A percentile compares a stretch with the other conserved stretches of the same genome.
These are phyloP conservation scores for Hydrolagus colliei DNA, from an alignment of 2,797 vertebrate species.

Conservation along the genomic window DNA sequence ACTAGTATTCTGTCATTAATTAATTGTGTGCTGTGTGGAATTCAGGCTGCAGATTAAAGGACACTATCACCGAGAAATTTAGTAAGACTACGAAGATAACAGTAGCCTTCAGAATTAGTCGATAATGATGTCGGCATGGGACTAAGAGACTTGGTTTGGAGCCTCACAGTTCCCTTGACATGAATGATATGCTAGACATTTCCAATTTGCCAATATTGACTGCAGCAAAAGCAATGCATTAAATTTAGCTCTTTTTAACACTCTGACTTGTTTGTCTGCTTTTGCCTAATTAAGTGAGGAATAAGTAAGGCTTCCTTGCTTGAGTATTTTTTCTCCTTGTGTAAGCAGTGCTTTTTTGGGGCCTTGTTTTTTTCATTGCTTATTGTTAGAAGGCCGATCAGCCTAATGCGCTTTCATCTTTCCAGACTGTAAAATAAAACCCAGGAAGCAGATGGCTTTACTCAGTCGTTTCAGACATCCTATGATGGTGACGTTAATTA, in stretches of 20 bases:
- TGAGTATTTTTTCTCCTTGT: constrained; percentile 37
- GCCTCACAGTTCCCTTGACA: constrained; percentile 31
- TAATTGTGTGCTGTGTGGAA: constrained; percentile 52
- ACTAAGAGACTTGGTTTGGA: constrained; percentile 34
- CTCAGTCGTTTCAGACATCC: constrained; percentile 22
- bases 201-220: constrained; percentile 54
- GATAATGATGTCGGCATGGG: constrained; percentile 39
- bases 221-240: constrained; percentile 42
- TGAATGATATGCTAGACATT: constrained; percentile 50
- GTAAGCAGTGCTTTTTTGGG: background rate
- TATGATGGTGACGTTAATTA: constrained; percentile 21
- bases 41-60: constrained; percentile 35
- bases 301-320: constrained; percentile 57
- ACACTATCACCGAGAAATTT: background rate
- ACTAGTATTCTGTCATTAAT: constrained; percentile 51
- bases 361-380: constrained; percentile 28
- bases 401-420: constrained; percentile 28
- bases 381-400: constrained; percentile 22
- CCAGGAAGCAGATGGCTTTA: constrained; percentile 29
- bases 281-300: constrained; percentile 60
- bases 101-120: constrained; percentile 28
- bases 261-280: constrained; percentile 59
- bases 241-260: constrained; percentile 55
- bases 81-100: background rate
- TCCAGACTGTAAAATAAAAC: constrained; percentile 31